A percentile compares a stretch with the other conserved stretches of the same genome.
Evolutionary conservation across 2,888 invertebrate genomes (phyloP).

Genomic region (Eupeodes luniger): DNA sequence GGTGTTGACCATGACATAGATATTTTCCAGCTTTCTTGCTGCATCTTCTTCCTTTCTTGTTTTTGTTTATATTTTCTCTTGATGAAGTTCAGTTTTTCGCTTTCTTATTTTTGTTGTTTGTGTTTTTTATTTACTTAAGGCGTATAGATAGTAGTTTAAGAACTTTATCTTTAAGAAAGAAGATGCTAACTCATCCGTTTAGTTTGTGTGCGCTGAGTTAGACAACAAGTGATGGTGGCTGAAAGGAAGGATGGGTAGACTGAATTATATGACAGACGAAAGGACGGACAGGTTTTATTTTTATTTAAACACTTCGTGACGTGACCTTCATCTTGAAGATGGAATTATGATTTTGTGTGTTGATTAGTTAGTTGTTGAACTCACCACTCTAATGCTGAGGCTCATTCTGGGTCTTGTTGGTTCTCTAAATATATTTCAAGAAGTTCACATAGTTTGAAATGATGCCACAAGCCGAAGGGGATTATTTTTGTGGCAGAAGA

Average conservation of each 20-base stretch:
- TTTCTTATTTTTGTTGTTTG: constrained; percentile 1
- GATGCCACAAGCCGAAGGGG: constrained; percentile 15
- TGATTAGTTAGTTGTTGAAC: constrained; percentile 57
- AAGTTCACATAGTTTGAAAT: constrained; percentile 10
- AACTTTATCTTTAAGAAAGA: background rate
- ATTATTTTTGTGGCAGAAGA: constrained; percentile 25
- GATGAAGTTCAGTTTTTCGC: constrained; percentile 18
- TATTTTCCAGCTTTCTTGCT: constrained; percentile 52
- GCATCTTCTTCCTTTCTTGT: background rate
- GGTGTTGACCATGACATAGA: constrained; percentile 67
- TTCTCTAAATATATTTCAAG: background rate
- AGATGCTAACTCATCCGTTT: background rate
- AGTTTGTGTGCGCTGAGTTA: background rate
- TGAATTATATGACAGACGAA: background rate
- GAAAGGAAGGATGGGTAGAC: too few relatives aligned
- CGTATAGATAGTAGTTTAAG: constrained; percentile 14
- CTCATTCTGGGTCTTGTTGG: too few relatives aligned
- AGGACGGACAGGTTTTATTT: too few relatives aligned
- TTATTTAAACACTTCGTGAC: constrained; percentile 48
- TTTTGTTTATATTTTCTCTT: background rate
- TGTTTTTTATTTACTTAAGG: constrained; percentile 18
- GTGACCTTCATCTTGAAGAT: constrained; percentile 64
- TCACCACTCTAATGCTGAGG: too few relatives aligned
- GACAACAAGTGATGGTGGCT: background rate
- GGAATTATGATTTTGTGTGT: constrained; percentile 60